phyloP scores from a whole-genome alignment of 2,888 invertebrate species.

The Drosophila mulleri region DNA sequence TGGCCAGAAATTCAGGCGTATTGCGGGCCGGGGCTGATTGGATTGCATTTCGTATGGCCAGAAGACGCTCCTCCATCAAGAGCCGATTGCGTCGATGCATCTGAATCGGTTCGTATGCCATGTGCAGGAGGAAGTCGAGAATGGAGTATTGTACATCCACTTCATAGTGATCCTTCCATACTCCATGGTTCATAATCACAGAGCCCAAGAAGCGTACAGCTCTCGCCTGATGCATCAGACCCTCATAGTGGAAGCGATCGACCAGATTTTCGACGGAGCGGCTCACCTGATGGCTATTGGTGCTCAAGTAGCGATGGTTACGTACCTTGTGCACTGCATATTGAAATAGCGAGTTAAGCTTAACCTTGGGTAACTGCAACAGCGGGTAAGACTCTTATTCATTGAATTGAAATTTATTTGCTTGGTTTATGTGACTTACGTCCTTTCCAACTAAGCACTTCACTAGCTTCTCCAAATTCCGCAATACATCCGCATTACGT shows the following conservation, averaged over 20 bases:
- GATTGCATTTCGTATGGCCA: conserved; percentile 19
- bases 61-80: conserved; percentile 56
- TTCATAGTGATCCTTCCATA: conserved; percentile 79
- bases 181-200: conserved; percentile 72
- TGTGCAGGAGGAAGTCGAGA: conserved; percentile 85
- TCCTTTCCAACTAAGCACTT: conserved; percentile 16
- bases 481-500: conserved; percentile 8
- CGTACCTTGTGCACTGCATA: conserved; percentile 83
- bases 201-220: conserved; percentile 84
- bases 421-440: conserved; percentile 17
- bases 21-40: not conserved
- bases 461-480: conserved; percentile 25
- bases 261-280: conserved; percentile 85
- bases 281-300: conserved; percentile 85
- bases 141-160: conserved; percentile 86
- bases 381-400: not conserved
- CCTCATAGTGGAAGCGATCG: conserved; percentile 85
- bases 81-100: conserved; percentile 71
- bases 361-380: conserved; percentile 83
- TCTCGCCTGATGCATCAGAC: conserved; percentile 85
- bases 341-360: conserved; percentile 84
- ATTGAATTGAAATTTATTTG: no score
- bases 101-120: conserved; percentile 84
- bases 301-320: conserved; percentile 85
- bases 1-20: not conserved